These are phyloP conservation scores for Sthenelais limicola DNA, from an alignment of 2,888 invertebrate species.

Conservation along the genomic window DNA sequence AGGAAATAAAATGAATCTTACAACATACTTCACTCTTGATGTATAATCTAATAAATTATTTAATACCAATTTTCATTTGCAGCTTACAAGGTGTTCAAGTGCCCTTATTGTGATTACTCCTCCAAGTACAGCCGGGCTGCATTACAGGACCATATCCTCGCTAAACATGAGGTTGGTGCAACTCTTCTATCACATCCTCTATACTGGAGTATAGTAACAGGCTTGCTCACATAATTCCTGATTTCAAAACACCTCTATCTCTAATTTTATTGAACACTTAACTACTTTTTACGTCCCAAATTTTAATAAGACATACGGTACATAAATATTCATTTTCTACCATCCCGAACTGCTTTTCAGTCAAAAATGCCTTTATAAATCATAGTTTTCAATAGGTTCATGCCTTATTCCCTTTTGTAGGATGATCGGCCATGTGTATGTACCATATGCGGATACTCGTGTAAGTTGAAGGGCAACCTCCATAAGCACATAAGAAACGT, in stretches of 20 bases:
- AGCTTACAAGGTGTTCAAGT: constrained; percentile 6
- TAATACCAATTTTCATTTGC: neutral
- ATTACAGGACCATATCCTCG: neutral
- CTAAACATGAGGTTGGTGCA: constrained; percentile 16
- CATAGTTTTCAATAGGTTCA: neutral
- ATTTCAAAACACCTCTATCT: too few species aligned
- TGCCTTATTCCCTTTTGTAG: neutral
- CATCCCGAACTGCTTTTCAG: too few species aligned
- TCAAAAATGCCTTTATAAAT: neutral
- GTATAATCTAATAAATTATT: too few species aligned
- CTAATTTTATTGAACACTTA: too few species aligned
- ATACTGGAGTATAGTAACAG: too few species aligned
- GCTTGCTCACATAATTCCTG: too few species aligned
- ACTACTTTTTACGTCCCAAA: too few species aligned
- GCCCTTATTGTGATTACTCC: constrained; percentile 1
- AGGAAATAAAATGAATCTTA: too few species aligned
- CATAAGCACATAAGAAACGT: constrained; percentile 29
- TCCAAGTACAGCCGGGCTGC: constrained; percentile 16
- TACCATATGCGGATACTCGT: constrained; percentile 12
- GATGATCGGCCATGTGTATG: constrained; percentile 8
- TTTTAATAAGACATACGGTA: too few species aligned
- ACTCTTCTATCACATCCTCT: too few species aligned
- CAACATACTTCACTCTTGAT: too few species aligned
- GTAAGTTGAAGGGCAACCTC: constrained; percentile 24
- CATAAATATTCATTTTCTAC: too few species aligned